Percentiles rank a stretch among this genome's conserved stretches.
Conservation (phyloP, 2,113 vertebrate species). For the Malaclemys terrapin region DNA sequence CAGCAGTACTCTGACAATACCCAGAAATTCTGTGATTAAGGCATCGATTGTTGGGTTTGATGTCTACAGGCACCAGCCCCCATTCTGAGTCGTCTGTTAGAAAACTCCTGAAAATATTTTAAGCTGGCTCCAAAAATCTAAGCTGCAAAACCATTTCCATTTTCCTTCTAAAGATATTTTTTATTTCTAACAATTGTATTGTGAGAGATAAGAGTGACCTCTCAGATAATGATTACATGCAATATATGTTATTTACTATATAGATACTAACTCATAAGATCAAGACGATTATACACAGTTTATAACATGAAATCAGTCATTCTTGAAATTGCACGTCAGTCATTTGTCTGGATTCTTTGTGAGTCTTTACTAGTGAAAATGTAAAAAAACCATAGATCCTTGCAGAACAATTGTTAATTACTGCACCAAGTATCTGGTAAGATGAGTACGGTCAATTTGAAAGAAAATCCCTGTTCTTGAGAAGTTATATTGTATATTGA, state of each 20-base stretch:
- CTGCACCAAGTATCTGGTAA: background rate
- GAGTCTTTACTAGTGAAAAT: background rate
- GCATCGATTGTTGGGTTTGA: background rate
- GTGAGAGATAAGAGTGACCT: background rate
- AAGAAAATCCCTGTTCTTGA: background rate
- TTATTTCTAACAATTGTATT: background rate
- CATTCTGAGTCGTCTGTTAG: background rate
- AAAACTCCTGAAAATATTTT: background rate
- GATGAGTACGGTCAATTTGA: background rate
- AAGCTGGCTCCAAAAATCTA: background rate
- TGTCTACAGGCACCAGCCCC: background rate
- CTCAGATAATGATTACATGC: background rate
- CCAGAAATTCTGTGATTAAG: background rate
- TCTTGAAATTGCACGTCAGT: background rate
- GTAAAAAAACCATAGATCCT: background rate
- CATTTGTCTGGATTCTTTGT: background rate
- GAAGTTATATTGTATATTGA: background rate
- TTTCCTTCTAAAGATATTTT: background rate
- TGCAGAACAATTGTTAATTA: constrained; percentile 9
- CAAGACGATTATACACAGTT: background rate
- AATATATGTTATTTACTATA: background rate
- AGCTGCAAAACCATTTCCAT: background rate
- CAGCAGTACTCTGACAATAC: background rate
- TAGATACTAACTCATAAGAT: background rate
- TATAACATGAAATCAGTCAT: constrained; percentile 18